A percentile compares a stretch with the other conserved stretches of the same genome.
Evolutionary conservation across 1,140 invertebrate genomes (phyloP).

Genomic region (Ericerus pela): DNA sequence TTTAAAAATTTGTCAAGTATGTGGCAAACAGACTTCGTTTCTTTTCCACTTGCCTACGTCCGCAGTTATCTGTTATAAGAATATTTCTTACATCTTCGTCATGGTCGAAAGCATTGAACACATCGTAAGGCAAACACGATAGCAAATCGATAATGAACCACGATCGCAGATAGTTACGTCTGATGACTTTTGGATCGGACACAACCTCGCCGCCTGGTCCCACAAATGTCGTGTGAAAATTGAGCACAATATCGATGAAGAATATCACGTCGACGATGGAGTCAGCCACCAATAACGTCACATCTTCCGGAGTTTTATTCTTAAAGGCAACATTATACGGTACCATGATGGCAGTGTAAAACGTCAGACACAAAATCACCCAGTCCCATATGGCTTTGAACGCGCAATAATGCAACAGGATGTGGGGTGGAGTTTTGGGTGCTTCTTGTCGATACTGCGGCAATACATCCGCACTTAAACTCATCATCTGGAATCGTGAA

Average conservation of each 20-base stretch:
- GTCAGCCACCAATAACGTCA: constrained; percentile 88
- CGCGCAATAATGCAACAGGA: constrained; percentile 93
- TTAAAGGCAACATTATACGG: constrained; percentile 99
- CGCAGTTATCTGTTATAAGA: too few relatives aligned
- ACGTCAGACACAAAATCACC: constrained; percentile 98
- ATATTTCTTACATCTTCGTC: constrained; percentile 83
- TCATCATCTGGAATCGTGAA: constrained; percentile 90
- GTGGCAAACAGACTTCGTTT: too few relatives aligned
- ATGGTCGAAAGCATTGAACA: constrained; percentile 99
- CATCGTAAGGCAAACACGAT: constrained; percentile 98
- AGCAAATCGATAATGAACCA: constrained; percentile 99
- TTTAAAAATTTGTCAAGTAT: too few relatives aligned
- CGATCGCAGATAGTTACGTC: constrained; percentile 97
- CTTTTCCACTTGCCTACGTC: too few relatives aligned
- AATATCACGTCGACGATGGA: constrained; percentile 99
- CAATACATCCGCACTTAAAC: constrained; percentile 88
- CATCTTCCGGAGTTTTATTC: constrained; percentile 98
- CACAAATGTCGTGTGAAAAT: constrained; percentile 99
- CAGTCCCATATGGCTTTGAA: constrained; percentile 99
- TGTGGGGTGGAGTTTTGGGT: constrained; percentile 96
- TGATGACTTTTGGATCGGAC: constrained; percentile 90
- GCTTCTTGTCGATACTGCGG: constrained; percentile 99
- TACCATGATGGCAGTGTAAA: constrained; percentile 99
- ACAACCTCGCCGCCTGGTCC: constrained; percentile 95
- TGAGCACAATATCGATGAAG: constrained; percentile 99